Evolutionary conservation across 2,113 vertebrate genomes (phyloP), one percentile per base, ranked within the genome.

Genomic region (Cochlearius cochlearius): DNA sequence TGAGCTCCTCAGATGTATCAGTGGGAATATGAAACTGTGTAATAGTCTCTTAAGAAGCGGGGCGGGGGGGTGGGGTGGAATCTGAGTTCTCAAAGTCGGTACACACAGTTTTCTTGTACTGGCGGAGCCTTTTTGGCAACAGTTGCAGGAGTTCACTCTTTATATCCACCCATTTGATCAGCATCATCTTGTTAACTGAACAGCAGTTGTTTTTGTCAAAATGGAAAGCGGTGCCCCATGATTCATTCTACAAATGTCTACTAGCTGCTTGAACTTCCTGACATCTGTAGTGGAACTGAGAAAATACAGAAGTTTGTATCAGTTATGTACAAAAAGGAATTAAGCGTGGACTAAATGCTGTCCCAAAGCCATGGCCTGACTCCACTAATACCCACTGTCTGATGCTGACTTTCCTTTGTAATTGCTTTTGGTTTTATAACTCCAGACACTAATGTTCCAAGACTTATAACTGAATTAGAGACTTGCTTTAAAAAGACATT

Each of bases 391-490:
- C 58, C 52, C 78, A 15, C 82, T 94, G 81, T 79, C 55, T 92
- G 90, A 26, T 43, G 76, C 53, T 94, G 81, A 41, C 79, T 94
- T 92, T 69, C 75, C 95, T 94, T 95, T 97, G 86, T 97, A 98
- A 97, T 98, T 96, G 94, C 92, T 88, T 69, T 20, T 91, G 77
- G 89, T 74, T 95, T n/a, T 96, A 22, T 64, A 91, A 86, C 95
- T 96, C 95, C 84, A 88, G 94, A 92, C 87, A 68, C 53, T 58
- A 67, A 41, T 36, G 91, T 89, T 82, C 64, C 85, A 60, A 94
- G 88, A 47, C 86, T 95, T 92, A 29, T 32, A 93, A 66, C 60
- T 83, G 96, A 97, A 97, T 97, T 97, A 95, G 76, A 97, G 96
- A 76, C 93, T 96, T 76, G 75, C 96, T 94, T 81, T 77, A 90